Percentiles rank a stretch among this genome's conserved stretches.
These are phyloP conservation scores for Ctenodactylus gundi DNA, from an alignment of 2,113 vertebrate genomes.

Conservation along the genomic window DNA sequence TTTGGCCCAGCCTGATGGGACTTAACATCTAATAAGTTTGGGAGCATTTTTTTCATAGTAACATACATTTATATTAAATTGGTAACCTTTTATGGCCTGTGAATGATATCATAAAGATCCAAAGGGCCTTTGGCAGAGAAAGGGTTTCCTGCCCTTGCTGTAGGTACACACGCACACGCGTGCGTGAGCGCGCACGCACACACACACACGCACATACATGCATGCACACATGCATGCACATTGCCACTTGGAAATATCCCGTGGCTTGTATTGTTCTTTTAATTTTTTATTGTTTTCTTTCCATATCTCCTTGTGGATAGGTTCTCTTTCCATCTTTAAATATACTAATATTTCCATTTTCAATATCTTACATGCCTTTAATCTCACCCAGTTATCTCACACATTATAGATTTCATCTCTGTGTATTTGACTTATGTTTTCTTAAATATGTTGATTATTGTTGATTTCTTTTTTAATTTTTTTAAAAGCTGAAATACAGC, in stretches of 20 bases:
- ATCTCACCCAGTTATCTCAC: not conserved
- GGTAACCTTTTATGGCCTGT: too few relatives aligned
- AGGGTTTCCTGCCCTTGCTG: too few relatives aligned
- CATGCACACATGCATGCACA: not conserved
- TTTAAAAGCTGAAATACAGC: not conserved
- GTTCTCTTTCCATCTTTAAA: constrained; percentile 1
- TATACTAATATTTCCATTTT: not conserved
- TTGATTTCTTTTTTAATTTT: not conserved
- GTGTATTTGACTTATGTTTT: not conserved
- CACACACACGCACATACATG: too few relatives aligned
- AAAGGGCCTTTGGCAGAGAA: too few relatives aligned
- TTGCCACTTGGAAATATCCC: not conserved
- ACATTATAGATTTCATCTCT: not conserved
- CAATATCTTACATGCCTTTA: not conserved
- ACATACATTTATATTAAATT: too few relatives aligned
- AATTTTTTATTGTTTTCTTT: not conserved
- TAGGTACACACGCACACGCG: too few relatives aligned
- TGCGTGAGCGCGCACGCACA: too few relatives aligned
- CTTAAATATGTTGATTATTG: not conserved
- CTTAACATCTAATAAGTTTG: too few relatives aligned
- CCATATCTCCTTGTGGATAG: not conserved
- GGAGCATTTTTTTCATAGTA: too few relatives aligned
- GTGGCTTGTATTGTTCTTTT: not conserved
- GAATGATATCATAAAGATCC: too few relatives aligned
- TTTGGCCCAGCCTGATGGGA: too few relatives aligned